Evolutionary conservation across 2,113 vertebrate genomes (phyloP).

Genomic region (Corythornis cristatus): DNA sequence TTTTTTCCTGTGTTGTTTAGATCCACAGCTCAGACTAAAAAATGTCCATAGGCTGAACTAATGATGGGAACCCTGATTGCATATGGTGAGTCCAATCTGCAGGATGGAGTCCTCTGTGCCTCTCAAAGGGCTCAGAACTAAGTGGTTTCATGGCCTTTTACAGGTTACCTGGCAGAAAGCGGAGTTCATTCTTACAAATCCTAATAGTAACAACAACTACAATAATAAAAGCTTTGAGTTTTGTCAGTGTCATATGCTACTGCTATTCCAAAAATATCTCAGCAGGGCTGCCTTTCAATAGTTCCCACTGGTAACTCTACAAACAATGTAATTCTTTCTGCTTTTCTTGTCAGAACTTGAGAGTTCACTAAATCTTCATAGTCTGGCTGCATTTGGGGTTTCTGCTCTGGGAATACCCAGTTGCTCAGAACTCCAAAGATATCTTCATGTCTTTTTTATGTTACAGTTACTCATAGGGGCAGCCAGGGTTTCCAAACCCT

Average conservation of each 20-base stretch:
- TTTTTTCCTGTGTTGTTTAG: background rate
- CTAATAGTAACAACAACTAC: background rate
- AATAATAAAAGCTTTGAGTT: background rate
- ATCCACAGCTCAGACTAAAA: background rate
- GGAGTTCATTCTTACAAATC: background rate
- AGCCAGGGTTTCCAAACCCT: background rate
- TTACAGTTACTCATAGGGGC: background rate
- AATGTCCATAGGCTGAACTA: background rate
- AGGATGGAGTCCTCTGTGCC: background rate
- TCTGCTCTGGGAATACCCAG: conserved; percentile 35
- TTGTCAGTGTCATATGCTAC: background rate
- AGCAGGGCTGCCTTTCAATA: background rate
- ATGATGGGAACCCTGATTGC: background rate
- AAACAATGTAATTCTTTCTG: background rate
- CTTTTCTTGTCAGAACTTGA: conserved; percentile 4
- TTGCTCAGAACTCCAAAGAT: background rate
- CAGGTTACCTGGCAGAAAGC: background rate
- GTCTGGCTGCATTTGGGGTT: background rate
- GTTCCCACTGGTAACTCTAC: background rate
- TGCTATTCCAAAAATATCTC: background rate
- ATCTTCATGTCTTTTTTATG: background rate
- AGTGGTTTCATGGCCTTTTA: background rate
- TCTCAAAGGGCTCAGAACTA: background rate
- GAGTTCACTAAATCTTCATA: background rate
- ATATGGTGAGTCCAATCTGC: background rate